Conservation (phyloP, 2,888 invertebrate genomes). For the Phyllotreta striolata region DNA sequence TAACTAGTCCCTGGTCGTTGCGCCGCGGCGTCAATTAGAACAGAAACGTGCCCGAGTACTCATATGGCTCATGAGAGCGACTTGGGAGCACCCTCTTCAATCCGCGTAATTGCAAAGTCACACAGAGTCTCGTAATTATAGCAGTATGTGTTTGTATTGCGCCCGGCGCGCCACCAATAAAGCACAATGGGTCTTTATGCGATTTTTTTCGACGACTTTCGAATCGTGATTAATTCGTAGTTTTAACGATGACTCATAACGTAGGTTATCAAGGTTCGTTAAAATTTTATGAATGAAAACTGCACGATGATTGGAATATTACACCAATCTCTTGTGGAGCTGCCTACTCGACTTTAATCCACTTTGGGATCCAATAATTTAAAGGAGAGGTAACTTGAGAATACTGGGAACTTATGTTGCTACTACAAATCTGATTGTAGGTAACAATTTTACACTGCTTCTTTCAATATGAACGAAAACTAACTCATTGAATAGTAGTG, state of each 20-base stretch:
- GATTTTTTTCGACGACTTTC: neutral
- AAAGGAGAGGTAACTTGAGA: no score
- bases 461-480: no score
- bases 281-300: no score
- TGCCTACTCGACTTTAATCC: no score
- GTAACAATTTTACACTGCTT: no score
- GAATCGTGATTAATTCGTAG: conserved; percentile 2
- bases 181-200: conserved; percentile 26
- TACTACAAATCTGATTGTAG: no score
- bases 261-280: no score
- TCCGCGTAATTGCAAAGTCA: conserved; percentile 49
- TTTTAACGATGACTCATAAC: neutral
- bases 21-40: conserved; percentile 49
- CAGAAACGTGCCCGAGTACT: conserved; percentile 54
- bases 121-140: conserved; percentile 46
- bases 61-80: conserved; percentile 47
- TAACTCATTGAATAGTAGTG: neutral
- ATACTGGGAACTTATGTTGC: no score
- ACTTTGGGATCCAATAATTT: no score
- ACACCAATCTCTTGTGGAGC: no score
- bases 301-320: no score
- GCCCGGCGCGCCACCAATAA: conserved; percentile 16
- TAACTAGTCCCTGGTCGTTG: conserved; percentile 14
- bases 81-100: conserved; percentile 44
- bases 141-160: conserved; percentile 48